A percentile compares a stretch with the other conserved stretches of the same genome.
Conservation (phyloP, 2,797 vertebrate species). For the Neosilurus hyrtlii region DNA sequence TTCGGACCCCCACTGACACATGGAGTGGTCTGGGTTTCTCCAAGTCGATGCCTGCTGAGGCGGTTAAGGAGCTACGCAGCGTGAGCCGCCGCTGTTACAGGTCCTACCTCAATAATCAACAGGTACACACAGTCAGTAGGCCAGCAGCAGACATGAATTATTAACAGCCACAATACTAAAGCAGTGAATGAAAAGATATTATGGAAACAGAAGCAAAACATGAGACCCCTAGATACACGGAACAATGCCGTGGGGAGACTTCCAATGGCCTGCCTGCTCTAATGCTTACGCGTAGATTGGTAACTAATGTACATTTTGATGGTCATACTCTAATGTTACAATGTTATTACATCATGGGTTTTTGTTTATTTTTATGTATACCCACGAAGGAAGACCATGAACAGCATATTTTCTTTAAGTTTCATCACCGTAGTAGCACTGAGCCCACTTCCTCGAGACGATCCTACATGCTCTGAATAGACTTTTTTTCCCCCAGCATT, state of each 20-base stretch:
- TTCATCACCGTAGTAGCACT: neutral
- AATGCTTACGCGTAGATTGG: too few relatives aligned
- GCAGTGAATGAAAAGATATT: too few relatives aligned
- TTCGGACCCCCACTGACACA: conserved; percentile 78
- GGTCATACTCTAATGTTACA: neutral
- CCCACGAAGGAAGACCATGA: neutral
- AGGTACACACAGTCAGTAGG: conserved; percentile 56
- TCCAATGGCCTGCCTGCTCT: too few relatives aligned
- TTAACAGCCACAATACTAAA: too few relatives aligned
- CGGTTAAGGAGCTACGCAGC: conserved; percentile 75
- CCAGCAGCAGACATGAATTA: too few relatives aligned
- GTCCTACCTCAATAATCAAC: conserved; percentile 71
- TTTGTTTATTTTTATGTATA: neutral
- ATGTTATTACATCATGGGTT: neutral
- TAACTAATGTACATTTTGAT: neutral
- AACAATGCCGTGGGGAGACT: too few relatives aligned
- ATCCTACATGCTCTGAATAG: neutral
- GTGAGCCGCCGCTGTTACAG: conserved; percentile 76
- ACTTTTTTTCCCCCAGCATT: too few relatives aligned
- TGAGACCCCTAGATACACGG: too few relatives aligned
- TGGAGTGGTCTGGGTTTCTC: conserved; percentile 85
- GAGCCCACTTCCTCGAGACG: neutral
- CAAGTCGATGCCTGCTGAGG: conserved; percentile 81
- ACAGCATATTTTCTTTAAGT: neutral
- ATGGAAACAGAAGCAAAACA: too few relatives aligned